These are phyloP conservation scores for Anthonomus grandis DNA, from an alignment of 1,140 invertebrate genomes.

Conservation along the genomic window DNA sequence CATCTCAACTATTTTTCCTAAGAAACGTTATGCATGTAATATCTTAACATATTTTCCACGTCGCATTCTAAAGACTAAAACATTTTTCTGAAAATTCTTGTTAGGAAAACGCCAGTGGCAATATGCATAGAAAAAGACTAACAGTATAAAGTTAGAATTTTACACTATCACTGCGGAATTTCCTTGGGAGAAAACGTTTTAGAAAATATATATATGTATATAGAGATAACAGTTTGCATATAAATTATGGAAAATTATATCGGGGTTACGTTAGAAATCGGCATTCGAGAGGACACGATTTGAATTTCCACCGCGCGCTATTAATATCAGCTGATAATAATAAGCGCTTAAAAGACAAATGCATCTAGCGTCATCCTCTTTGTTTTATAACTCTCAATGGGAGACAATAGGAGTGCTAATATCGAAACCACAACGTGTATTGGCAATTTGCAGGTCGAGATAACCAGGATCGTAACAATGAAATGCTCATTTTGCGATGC, in stretches of 20 bases:
- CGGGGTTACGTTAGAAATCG: constrained; percentile 9
- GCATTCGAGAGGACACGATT: constrained; percentile 14
- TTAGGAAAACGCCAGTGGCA: constrained; percentile 18
- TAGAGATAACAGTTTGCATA: constrained; percentile 23
- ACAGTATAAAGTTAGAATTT: constrained; percentile 27
- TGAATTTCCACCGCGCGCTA: constrained; percentile 13
- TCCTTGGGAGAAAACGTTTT: constrained; percentile 16
- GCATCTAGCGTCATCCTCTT: no score
- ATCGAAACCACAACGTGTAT: no score
- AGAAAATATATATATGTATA: constrained; percentile 19
- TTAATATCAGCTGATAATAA: no score
- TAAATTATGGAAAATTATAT: constrained; percentile 20
- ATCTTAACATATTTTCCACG: constrained; percentile 15
- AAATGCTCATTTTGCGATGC: no score
- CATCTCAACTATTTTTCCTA: no score
- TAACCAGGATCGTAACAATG: no score
- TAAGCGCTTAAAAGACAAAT: no score
- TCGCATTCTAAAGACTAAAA: constrained; percentile 8
- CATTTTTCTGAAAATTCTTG: constrained; percentile 24
- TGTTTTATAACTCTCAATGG: no score
- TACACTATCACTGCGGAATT: constrained; percentile 24
- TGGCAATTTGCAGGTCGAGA: no score
- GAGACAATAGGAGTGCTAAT: no score
- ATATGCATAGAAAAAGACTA: constrained; percentile 22
- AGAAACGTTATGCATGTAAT: no score